Evolutionary conservation across 2,113 vertebrate genomes (phyloP), one percentile per base, ranked within the genome.

Genomic region (Elephantulus edwardii): DNA sequence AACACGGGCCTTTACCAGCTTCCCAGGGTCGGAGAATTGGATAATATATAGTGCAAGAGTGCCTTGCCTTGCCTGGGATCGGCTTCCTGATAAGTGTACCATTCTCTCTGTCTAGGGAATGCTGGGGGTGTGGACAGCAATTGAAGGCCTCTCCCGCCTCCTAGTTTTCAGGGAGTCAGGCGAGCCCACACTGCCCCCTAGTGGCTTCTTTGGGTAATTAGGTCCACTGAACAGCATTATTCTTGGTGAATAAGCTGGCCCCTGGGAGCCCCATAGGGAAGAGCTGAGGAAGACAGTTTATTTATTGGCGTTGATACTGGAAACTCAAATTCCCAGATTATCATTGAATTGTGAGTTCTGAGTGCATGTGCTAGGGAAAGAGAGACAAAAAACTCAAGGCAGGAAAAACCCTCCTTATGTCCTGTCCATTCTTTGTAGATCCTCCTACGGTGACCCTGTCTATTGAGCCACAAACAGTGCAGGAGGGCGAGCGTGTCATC

Each of bases 381-480:
- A n/a, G n/a, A 66, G 54, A 68, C 82, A 82, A 70, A 46, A 70
- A 81, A 83, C 30, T 11, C 16, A 22, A 22, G 76, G 44, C 22
- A 46, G 82, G 44, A 70, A 66, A n/a, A 86, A 82, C n/a, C 75
- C 66, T 92, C 75, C 89, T 70, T 78, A n/a, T n/a, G n/a, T 60
- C 26, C 56, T 44, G 16, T 46, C 11, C 3, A n/a, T 42, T 12
- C 8, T 58, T 83, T 91, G 5, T 93, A 99, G 99, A 99, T 91
- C 98, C 98, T 24, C 99, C 99, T 0, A 98, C 98, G 0, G 99
- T 99, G 95, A 98, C 98, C 10, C 96, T 99, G 95, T 99, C 99
- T 93, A 99, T 99, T 5, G 98, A 99, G 86, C 99, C 99, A 5
- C 98, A 99, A 93, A 99, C 98, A 0, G 99, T 99, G 80, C 98